Evolutionary conservation across 2,797 vertebrate species (phyloP).

Genomic region (Apodemus agrarius): DNA sequence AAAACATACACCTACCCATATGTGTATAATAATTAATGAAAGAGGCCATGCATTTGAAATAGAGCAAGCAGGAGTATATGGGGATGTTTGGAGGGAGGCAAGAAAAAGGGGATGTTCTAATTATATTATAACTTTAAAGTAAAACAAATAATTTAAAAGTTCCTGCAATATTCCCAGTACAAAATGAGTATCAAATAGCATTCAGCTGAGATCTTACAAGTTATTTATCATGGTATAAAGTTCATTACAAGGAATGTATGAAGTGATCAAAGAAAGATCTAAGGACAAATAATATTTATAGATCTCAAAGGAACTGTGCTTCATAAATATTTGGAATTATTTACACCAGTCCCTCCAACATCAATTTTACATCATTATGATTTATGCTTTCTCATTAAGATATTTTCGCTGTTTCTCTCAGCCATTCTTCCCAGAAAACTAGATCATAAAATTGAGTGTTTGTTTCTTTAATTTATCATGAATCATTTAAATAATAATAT

Average conservation of each 20-base stretch:
- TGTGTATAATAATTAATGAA: background rate
- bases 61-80: background rate
- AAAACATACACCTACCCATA: background rate
- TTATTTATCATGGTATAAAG: background rate
- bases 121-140: background rate
- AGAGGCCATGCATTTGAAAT: background rate
- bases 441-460: background rate
- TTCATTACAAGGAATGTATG: background rate
- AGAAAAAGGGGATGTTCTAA: background rate
- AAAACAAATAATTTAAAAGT: background rate
- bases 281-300: background rate
- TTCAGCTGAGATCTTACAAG: background rate
- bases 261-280: background rate
- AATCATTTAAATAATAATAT: background rate
- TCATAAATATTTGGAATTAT: conserved; percentile 8
- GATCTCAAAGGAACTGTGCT: background rate
- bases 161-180: background rate
- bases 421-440: background rate
- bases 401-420: background rate
- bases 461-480: background rate
- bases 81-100: background rate
- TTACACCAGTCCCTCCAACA: background rate
- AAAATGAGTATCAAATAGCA: background rate
- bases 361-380: conserved; percentile 27
- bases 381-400: conserved; percentile 46